Base-by-base conservation (phyloP, 1,140 invertebrate species). In the Fopius arisanus region DNA sequence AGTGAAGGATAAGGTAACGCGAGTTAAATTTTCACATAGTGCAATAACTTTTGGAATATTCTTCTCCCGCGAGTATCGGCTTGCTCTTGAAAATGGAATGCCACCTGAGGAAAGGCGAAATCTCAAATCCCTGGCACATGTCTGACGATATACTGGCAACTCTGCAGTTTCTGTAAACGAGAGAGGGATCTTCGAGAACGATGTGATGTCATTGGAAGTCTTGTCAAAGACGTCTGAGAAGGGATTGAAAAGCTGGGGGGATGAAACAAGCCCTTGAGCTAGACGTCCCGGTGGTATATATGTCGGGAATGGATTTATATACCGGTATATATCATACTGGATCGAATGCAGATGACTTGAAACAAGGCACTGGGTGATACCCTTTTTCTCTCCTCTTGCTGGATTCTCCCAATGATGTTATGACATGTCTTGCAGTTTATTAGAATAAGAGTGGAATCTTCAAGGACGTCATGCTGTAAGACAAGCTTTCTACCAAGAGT, bases 91-190 rank as follows among this genome's bases (percentile, higher is more conserved):
- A 37, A 37, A 10, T 7, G 43, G 14, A 48, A 48, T 48, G 43
- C 43, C 43, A 37, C 9, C 33, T 37, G 33, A 51, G 14, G 19
- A 16, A 51, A 51, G 12, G 33, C 2, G 33, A 7, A 51, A 14
- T 51, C 43, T 31, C 16, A n/a, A 78, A 78, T 72, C 77, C 74
- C 74, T 67, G 33, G 74, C 37, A 73, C 74, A 77, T 62, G 70
- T 43, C 67, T 76, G 79, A 80, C 75, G 79, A 83, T 81, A 82
- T 75, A 80, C 79, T 80, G 78, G 78, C 81, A 82, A 84, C 75
- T 82, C 54, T 71, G 78, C 82, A 81, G 81, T 82, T 81, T 81
- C 72, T 69, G 62, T 26, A 31, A 66, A 65, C 31, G 43, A 71
- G 26, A 69, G 41, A 65, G 40, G 43, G 43, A 70, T 70, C 43